A percentile compares a stretch with the other conserved stretches of the same genome.
phyloP scores from a whole-genome alignment of 2,797 vertebrate genomes.

The Echiichthys vipera region DNA sequence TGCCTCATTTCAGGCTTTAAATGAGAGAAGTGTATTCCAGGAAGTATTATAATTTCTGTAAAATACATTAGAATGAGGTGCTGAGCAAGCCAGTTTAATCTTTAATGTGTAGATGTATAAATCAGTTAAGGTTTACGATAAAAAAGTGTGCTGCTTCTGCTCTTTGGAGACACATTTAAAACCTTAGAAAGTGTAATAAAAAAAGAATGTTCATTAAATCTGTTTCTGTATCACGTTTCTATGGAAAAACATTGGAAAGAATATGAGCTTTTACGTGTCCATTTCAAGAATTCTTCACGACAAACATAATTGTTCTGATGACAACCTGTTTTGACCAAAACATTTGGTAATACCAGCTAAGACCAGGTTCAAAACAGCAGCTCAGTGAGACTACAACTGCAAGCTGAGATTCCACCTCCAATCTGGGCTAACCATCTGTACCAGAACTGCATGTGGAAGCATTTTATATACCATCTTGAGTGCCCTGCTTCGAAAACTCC shows the following conservation, averaged over 20 bases:
- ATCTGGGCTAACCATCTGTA: slow-evolving; percentile 70
- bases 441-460: slow-evolving; percentile 63
- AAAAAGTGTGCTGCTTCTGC: background rate
- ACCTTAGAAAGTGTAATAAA: background rate
- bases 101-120: slow-evolving; percentile 16
- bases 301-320: slow-evolving; percentile 48
- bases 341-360: slow-evolving; percentile 52
- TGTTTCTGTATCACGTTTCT: background rate
- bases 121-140: slow-evolving; percentile 18
- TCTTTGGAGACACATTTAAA: slow-evolving; percentile 3
- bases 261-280: background rate
- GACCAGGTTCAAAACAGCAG: slow-evolving; percentile 55
- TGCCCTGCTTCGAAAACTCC: slow-evolving; percentile 57
- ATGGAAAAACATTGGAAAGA: background rate
- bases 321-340: slow-evolving; percentile 59
- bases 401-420: slow-evolving; percentile 59
- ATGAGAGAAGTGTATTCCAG: slow-evolving; percentile 27
- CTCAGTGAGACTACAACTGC: slow-evolving; percentile 39
- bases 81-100: slow-evolving; percentile 30
- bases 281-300: slow-evolving; percentile 25
- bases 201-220: background rate
- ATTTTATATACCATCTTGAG: slow-evolving; percentile 67
- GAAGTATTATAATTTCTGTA: slow-evolving; percentile 20
- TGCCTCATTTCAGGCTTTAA: slow-evolving; percentile 37
- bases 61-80: slow-evolving; percentile 36